Base-by-base conservation (phyloP, 2,888 invertebrate species). In the Erebia ligea region DNA sequence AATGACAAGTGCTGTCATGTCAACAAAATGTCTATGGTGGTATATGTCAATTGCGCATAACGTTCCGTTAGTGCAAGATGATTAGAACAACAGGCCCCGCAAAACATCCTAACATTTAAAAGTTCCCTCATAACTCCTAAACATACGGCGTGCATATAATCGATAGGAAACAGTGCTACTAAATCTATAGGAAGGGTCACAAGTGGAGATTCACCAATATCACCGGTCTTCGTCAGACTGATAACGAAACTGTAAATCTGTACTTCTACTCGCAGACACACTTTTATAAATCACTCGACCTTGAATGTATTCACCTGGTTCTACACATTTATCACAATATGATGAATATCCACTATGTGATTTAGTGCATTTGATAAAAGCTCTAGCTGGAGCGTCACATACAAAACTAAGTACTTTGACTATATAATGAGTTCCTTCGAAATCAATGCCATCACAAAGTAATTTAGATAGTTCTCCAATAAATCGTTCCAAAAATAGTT, bases 301-400 rank as follows among this genome's bases (percentile, higher is more conserved):
- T n/a, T n/a, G n/a, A n/a, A n/a, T n/a, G n/a, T 52, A 17, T 52
- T 52, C 52, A 52, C 52, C 52, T 52, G 52, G 52, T 52, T 52
- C 52, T 52, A 52, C 52, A 52, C 52, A 52, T 52, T 52, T 52
- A 52, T 52, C 52, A 52, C 52, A n/a, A n/a, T n/a, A 52, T 52
- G 52, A 52, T 9, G 52, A 52, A 52, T 52, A 52, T 52, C 52
- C 54, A 54, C 54, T 19, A 54, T 54, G 54, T 54, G 54, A 54
- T 54, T 54, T 54, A 54, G 54, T 54, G 19, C 54, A 54, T 54
- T 54, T 54, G 19, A 54, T 54, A 54, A 54, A 54, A 54, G 54
- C 54, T 54, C 54, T 54, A 54, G 54, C 54, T 54, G 19, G 19
- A 54, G 19, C 17, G 10, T 54, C 54, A 19, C 54, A 54, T 19